phyloP scores from a whole-genome alignment of 2,113 vertebrate genomes.

The Stictonetta naevosa region DNA sequence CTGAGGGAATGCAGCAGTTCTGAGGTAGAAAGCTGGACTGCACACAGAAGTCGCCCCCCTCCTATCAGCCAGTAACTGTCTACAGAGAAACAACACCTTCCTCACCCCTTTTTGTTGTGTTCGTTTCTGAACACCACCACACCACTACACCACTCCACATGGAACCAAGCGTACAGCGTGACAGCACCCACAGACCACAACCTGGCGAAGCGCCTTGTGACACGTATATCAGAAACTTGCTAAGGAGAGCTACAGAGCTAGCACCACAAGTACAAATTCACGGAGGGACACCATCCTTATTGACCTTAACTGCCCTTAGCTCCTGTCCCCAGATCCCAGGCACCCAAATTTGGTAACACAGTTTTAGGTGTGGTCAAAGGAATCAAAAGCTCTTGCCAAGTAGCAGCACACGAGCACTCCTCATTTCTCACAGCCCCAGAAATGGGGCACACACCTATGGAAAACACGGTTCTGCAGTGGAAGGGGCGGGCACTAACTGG shows the following conservation, averaged over 20 bases:
- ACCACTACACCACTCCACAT: neutral
- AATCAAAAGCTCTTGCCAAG: neutral
- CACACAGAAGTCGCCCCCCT: neutral
- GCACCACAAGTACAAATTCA: neutral
- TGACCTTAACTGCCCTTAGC: neutral
- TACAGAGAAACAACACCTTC: neutral
- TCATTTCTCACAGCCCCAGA: neutral
- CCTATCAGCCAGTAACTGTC: neutral
- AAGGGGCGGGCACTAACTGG: fast-evolving
- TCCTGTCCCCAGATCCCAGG: neutral
- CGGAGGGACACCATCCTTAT: neutral
- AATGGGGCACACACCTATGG: neutral
- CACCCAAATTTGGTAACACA: neutral
- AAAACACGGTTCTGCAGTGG: neutral
- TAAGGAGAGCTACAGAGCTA: neutral
- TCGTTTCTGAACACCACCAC: neutral
- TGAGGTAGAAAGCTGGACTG: neutral
- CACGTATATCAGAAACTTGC: neutral
- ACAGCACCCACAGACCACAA: neutral
- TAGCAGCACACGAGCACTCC: neutral
- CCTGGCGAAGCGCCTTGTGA: neutral
- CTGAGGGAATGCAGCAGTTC: neutral
- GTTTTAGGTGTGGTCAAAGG: neutral
- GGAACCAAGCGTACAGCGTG: fast-evolving
- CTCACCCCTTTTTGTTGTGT: neutral